Base-by-base conservation (phyloP, 2,113 vertebrate genomes). In the Haplotaxodon microlepis region DNA sequence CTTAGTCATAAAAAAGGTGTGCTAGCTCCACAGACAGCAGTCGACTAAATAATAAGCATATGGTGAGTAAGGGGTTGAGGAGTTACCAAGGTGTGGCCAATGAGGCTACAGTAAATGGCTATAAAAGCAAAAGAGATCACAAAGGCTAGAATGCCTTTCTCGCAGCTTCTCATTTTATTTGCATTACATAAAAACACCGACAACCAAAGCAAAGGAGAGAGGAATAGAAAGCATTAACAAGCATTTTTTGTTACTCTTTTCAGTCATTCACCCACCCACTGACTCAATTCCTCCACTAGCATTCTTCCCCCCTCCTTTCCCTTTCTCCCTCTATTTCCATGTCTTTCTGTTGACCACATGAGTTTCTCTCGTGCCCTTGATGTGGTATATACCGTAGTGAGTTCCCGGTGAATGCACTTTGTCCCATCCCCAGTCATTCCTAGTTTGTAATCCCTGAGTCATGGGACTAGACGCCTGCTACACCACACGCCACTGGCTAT, bases 371-470 rank as follows among this genome's bases (percentile, higher is more conserved):
- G 56, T 50, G 82, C 79, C 92, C 91, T 94, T 96, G 93, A 96
- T 96, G 95, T 96, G 94, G 95, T 84, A 73, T 92, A 78, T 89
- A 61, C 27, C n/a, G 45, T 92, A 90, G 92, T 89, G 90, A 91
- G 93, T 93, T 94, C 90, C 91, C 89, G 85, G 88, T 90, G 90
- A 91, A 63, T 88, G 87, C 91, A 88, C 84, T 88, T 86, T 86
- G 88, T 95, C 94, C 93, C 88, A 85, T 93, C 92, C 86, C 86
- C 76, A 91, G 83, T 86, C 85, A 92, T 90, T 95, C 84, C 89
- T 92, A 86, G 76, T 85, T 92, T 92, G 93, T 96, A 96, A 96
- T 96, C 89, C 95, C 89, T 96, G 95, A 96, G 92, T 97, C 95
- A 96, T 86, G 88, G 85, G 69, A 56, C 91, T 82, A 88, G 82